Percentiles rank a stretch among this genome's conserved stretches.
These are phyloP conservation scores for Eilema depressum DNA, from an alignment of 2,888 invertebrate species.

Conservation along the genomic window DNA sequence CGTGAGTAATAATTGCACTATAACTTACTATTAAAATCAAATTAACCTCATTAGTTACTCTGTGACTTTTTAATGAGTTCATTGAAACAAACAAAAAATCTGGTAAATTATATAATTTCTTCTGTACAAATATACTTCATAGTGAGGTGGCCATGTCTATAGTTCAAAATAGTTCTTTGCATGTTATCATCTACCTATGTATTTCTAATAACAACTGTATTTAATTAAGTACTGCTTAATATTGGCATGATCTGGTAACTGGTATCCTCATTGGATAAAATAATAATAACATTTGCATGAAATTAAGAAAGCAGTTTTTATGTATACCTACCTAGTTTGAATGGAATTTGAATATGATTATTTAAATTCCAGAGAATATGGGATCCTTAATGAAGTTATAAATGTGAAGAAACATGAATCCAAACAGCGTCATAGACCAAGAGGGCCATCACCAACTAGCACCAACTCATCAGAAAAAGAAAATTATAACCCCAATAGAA, in stretches of 20 bases:
- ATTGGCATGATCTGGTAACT: not conserved
- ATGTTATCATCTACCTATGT: not conserved
- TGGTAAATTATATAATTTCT: not conserved
- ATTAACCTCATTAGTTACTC: not conserved
- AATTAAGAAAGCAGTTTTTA: not conserved
- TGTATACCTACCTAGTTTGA: no score
- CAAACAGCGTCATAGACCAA: slow-evolving; percentile 54
- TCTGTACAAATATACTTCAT: not conserved
- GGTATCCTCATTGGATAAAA: not conserved
- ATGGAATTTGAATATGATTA: slow-evolving; percentile 8
- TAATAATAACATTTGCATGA: not conserved
- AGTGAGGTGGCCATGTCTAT: no score
- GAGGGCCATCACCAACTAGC: slow-evolving; percentile 72
- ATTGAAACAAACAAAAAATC: not conserved
- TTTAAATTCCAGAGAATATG: slow-evolving; percentile 63
- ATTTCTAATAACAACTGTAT: not conserved
- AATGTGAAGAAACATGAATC: slow-evolving; percentile 50
- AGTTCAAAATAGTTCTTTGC: not conserved
- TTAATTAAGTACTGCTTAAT: not conserved
- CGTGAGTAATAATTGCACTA: slow-evolving; percentile 60
- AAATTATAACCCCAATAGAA: slow-evolving; percentile 77
- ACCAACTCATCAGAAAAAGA: slow-evolving; percentile 82
- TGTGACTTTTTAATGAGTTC: not conserved
- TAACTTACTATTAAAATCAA: not conserved
- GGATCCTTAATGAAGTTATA: slow-evolving; percentile 60